Evolutionary conservation across 2,888 invertebrate genomes (phyloP), one percentile per base, ranked within the genome.

Genomic region (Sycophila texana): DNA sequence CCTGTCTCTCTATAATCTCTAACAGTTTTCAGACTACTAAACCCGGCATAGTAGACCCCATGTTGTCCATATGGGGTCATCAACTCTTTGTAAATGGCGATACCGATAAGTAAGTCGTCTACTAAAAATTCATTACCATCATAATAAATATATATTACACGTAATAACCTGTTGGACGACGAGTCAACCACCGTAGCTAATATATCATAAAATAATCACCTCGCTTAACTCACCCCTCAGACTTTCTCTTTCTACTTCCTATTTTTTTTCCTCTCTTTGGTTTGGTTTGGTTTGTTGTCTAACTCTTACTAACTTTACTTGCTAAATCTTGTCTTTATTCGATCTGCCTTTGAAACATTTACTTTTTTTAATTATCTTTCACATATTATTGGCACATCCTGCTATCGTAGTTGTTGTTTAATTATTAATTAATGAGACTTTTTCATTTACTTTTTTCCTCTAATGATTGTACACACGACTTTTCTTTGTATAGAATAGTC

Each of bases 31-130:
- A 92, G 92, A 92, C 92, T 88, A 91, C 92, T 89, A 97, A 96
- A 95, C 96, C 96, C 94, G 97, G 97, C 94, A 96, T 97, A 94
- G 96, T 97, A 95, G 97, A 97, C 94, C 97, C 97, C 93, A 97
- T 97, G 97, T 96, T 97, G 93, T 96, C 96, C 93, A 97, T 97
- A 93, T 97, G 97, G 97, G 97, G 97, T 93, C 97, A 97, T 94
- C 97, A 97, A 95, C 96, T 97, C 94, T 96, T 97, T 94, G 96
- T 97, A 93, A 97, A 96, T 95, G 97, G 97, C 95, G 97, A 97
- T 93, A 96, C 97, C 91, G 96, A 96, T 93, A 97, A 97, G 97
- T 97, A 96, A 96, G 97, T 96, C 91, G 90, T 90, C 91, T 90
- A 90, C 89, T 83, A 85, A 85, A 86, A 84, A 82, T 82, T 80